These are phyloP conservation scores for Cheiracanthium punctorium DNA, from an alignment of 2,888 invertebrate genomes.

Conservation along the genomic window DNA sequence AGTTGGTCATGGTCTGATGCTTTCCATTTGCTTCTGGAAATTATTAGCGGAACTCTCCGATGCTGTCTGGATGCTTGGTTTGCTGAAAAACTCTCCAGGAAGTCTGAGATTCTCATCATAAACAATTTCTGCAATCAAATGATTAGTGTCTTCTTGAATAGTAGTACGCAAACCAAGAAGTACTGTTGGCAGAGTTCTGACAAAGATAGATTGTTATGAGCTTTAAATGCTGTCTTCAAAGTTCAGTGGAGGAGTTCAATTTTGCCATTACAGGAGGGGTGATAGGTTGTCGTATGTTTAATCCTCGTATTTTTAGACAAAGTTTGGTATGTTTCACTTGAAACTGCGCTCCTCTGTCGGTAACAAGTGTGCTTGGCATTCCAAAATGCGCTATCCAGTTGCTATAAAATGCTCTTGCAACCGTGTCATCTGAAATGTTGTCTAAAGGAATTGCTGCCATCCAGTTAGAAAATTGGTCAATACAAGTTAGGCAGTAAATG, in stretches of 20 bases:
- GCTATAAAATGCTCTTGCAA: no score
- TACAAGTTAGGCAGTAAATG: no score
- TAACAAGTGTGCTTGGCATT: no score
- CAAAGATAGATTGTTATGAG: neutral
- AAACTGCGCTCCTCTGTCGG: neutral
- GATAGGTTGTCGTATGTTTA: neutral
- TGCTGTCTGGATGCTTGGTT: no score
- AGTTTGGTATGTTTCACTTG: neutral
- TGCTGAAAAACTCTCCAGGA: no score
- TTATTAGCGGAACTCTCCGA: neutral
- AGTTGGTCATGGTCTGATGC: no score
- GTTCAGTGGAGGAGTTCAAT: neutral
- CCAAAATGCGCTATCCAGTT: no score
- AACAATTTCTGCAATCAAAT: neutral
- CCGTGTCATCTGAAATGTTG: no score
- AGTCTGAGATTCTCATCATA: neutral
- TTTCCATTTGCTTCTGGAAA: constrained; percentile 1
- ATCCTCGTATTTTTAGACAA: no score
- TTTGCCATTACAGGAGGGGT: neutral
- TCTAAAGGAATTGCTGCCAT: no score
- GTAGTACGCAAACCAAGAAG: neutral
- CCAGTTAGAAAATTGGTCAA: no score
- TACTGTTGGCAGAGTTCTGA: neutral
- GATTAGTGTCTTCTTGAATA: neutral
- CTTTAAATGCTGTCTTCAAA: neutral